Evolutionary conservation across 2,113 vertebrate genomes (phyloP).

Genomic region (Speoplatyrhinus poulsoni): DNA sequence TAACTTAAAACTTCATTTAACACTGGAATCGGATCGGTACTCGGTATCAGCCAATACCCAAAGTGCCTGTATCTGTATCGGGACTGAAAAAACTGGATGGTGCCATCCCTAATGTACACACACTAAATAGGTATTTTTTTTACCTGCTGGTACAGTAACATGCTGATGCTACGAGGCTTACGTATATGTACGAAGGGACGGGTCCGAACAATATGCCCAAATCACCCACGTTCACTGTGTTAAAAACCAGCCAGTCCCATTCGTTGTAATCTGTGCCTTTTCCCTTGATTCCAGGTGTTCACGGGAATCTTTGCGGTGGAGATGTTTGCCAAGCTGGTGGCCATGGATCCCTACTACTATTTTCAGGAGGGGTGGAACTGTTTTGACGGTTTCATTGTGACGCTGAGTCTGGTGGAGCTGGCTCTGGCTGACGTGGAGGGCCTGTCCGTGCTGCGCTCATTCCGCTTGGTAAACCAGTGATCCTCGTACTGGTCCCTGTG

Average conservation of each 20-base stretch:
- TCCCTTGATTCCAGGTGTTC: slow-evolving; percentile 83
- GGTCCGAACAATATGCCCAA: too few relatives aligned
- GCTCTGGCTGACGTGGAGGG: slow-evolving; percentile 92
- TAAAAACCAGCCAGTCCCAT: slow-evolving; percentile 11
- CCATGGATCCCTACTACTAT: slow-evolving; percentile 99
- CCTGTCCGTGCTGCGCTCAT: slow-evolving; percentile 95
- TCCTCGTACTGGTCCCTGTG: neutral
- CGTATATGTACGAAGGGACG: too few relatives aligned
- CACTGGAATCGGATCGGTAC: too few relatives aligned
- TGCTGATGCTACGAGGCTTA: slow-evolving; percentile 4
- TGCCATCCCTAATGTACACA: slow-evolving; percentile 4
- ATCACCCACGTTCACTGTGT: neutral
- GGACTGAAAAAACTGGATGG: neutral
- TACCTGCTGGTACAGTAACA: slow-evolving; percentile 5
- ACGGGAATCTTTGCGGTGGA: slow-evolving; percentile 98
- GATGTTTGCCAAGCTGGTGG: slow-evolving; percentile 96
- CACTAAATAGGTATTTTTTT: slow-evolving; percentile 7
- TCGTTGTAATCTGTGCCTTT: slow-evolving; percentile 18
- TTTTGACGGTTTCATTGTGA: slow-evolving; percentile 97
- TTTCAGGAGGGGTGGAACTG: slow-evolving; percentile 99
- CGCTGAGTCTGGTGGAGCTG: slow-evolving; percentile 96
- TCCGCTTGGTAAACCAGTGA: slow-evolving; percentile 87
- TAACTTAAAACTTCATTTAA: too few relatives aligned
- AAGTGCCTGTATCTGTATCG: too few relatives aligned
- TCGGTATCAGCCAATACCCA: too few relatives aligned